These are phyloP conservation scores for Acleris cristana DNA, from an alignment of 2,888 invertebrate genomes.

Conservation along the genomic window DNA sequence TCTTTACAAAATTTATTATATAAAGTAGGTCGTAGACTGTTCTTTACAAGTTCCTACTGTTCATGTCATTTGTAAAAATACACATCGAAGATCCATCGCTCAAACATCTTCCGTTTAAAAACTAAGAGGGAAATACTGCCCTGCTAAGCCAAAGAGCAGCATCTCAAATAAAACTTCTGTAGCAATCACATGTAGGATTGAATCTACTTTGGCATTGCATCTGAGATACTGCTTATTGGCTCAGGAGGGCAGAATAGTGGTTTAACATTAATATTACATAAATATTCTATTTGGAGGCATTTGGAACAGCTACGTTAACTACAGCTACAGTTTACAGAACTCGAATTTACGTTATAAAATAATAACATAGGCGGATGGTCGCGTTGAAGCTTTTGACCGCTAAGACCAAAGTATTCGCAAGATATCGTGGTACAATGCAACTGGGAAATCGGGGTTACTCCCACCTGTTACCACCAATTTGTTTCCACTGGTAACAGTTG, in stretches of 20 bases:
- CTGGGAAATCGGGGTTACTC: too few species aligned
- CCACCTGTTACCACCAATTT: too few species aligned
- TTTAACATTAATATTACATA: conserved; percentile 27
- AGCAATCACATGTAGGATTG: too few species aligned
- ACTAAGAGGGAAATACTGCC: conserved; percentile 31
- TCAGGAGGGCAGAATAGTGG: too few species aligned
- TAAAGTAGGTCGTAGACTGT: conserved; percentile 49
- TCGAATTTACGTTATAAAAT: conserved; percentile 46
- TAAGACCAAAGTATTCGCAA: background rate
- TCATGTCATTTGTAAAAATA: conserved; percentile 25
- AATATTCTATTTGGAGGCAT: conserved; percentile 30
- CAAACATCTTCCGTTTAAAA: conserved; percentile 22
- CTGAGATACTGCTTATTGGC: too few species aligned
- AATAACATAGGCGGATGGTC: conserved; percentile 54
- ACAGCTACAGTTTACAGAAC: conserved; percentile 25
- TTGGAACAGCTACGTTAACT: conserved; percentile 29
- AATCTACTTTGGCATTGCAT: too few species aligned
- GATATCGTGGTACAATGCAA: too few species aligned
- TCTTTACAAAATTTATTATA: conserved; percentile 55
- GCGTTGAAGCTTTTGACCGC: conserved; percentile 35
- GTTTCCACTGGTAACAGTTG: too few species aligned
- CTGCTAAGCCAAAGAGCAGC: too few species aligned
- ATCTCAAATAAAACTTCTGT: too few species aligned
- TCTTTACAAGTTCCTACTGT: conserved; percentile 44
- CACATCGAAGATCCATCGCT: conserved; percentile 16